phyloP scores from a whole-genome alignment of 1,140 invertebrate genomes.

The Trialeurodes vaporariorum region DNA sequence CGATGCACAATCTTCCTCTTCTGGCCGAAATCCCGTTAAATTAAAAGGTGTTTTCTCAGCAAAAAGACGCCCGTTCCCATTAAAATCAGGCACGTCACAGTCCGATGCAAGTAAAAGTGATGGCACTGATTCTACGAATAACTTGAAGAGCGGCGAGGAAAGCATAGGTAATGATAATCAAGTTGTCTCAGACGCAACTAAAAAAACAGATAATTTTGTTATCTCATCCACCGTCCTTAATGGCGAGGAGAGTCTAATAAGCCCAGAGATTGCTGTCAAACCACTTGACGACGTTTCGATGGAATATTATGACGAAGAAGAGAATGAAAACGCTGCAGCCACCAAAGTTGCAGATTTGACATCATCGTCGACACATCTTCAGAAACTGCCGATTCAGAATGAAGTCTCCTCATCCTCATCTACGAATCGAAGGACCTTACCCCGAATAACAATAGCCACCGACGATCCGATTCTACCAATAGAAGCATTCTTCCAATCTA shows the following conservation, averaged over 20 bases:
- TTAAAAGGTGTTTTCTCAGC: slow-evolving; percentile 24
- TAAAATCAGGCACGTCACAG: not conserved
- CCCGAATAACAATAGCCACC: slow-evolving; percentile 35
- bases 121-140: too few species aligned
- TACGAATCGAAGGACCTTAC: slow-evolving; percentile 23
- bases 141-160: not conserved
- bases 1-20: slow-evolving; percentile 9
- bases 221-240: not conserved
- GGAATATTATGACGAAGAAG: slow-evolving; percentile 15
- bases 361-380: slow-evolving; percentile 38
- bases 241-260: slow-evolving; percentile 5
- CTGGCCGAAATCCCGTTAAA: slow-evolving; percentile 13
- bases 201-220: not conserved
- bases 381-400: slow-evolving; percentile 36
- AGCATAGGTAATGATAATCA: not conserved
- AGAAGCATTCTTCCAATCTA: slow-evolving; percentile 40
- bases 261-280: not conserved
- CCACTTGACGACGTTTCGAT: not conserved
- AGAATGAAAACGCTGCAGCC: slow-evolving; percentile 20
- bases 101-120: not conserved
- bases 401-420: slow-evolving; percentile 32
- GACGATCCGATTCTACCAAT: slow-evolving; percentile 41
- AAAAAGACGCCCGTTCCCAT: slow-evolving; percentile 24
- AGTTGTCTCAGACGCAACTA: not conserved
- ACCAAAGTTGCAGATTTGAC: slow-evolving; percentile 40